Conservation (phyloP, 92 coral and sea anemone genomes). For the Pocillopora grandis region DNA sequence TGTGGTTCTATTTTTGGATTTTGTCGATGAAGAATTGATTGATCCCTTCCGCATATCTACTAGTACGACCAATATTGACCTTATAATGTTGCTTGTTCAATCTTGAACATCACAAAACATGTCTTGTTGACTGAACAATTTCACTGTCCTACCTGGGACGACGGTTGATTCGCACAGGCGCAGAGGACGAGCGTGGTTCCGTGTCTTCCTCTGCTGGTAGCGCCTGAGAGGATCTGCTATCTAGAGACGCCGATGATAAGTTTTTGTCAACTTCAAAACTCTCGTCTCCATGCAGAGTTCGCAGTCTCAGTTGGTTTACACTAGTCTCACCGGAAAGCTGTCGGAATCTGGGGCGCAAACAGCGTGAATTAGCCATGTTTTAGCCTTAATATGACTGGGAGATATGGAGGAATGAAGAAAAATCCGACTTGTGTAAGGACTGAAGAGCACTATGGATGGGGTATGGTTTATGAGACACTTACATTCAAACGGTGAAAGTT, state of each 20-base stretch:
- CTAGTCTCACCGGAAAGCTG: constrained; percentile 75
- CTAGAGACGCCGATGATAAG: constrained; percentile 54
- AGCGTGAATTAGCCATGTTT: not conserved
- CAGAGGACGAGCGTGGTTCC: constrained; percentile 73
- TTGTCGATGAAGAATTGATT: no score
- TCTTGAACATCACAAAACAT: no score
- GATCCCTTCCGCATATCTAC: no score
- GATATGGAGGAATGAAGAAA: not conserved
- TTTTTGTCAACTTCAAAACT: constrained; percentile 69
- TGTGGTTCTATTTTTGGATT: no score
- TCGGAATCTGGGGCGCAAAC: constrained; percentile 59
- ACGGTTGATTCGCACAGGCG: constrained; percentile 70
- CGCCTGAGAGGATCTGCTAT: constrained; percentile 40
- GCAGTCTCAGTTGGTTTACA: constrained; percentile 51
- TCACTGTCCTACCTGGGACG: constrained; percentile 60
- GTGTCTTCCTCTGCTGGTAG: constrained; percentile 30
- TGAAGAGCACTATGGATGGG: no score
- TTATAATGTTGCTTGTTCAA: no score
- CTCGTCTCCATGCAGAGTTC: constrained; percentile 57
- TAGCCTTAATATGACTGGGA: not conserved
- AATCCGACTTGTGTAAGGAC: no score
- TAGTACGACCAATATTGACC: no score
- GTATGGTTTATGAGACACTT: no score
- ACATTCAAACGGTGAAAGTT: no score
- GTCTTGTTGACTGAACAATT: no score